Evolutionary conservation across 2,797 vertebrate species (phyloP), one percentile per base, ranked within the genome.

Genomic region (Aeoliscus strigatus): DNA sequence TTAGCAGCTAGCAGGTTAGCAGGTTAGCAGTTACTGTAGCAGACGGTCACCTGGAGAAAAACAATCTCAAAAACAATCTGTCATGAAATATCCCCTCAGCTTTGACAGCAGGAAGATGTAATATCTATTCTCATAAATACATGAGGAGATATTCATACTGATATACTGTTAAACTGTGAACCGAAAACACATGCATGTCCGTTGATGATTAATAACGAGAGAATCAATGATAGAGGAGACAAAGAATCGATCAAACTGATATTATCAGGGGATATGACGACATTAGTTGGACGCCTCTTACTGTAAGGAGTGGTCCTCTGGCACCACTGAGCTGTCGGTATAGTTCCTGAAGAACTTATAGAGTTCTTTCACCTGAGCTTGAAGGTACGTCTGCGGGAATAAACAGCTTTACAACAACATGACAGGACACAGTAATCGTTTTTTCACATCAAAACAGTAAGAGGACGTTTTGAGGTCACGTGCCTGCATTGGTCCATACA

Each of bases 341-440:
- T 71, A 0, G 0, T 0, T 4, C 41, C 18, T 0, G 46, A 89
- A 94, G 69, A 75, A 0, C 0, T 4, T 0, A 21, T 91, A 97
- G n/a, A 96, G 79, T 0, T 51, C 79, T 0, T 0, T 10, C 21
- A 94, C 83, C 69, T 92, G 91, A 0, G 85, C 46, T 42, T 1
- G 62, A 3, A 96, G 27, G 53, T 98, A 98, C 0, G 1, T 60
- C 94, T 97, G 57, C 24, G 70, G 44, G 54, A 30, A 63, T 13
- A 64, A 28, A 37, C 30, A 21, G 2, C 3, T 26, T 26, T 8
- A 2, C 2, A 7, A 25, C 24, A 25, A 9, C 24, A 7, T 25
- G 24, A 25, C 8, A 17, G 26, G 6, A 14, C 9, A 6, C 18
- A 3, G 18, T 21, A 3, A 21, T 3, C 3, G 18, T 21, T 21